Conservation (phyloP, 2,888 invertebrate species). For the Phytoseiulus persimilis region DNA sequence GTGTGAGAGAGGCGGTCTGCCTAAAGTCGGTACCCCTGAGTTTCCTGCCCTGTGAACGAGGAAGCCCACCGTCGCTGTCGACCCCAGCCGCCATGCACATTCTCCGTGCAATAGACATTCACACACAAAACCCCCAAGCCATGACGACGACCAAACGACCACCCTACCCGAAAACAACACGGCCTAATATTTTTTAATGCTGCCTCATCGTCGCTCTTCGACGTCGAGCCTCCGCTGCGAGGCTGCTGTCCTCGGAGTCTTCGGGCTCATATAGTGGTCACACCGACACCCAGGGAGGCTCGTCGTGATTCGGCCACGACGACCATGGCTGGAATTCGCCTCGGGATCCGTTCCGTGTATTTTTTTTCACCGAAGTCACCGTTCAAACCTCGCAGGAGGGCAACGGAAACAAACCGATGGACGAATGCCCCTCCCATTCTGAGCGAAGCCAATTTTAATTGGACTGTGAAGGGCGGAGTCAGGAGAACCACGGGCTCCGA, state of each 20-base stretch:
- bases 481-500: neutral
- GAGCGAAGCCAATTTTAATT: constrained; percentile 33
- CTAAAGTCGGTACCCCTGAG: neutral
- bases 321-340: no score
- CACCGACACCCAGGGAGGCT: no score
- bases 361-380: neutral
- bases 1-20: neutral
- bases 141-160: neutral
- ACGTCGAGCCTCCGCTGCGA: neutral
- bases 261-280: no score
- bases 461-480: constrained; percentile 37
- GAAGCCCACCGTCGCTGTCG: neutral
- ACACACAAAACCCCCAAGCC: neutral
- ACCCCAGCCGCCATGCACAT: neutral
- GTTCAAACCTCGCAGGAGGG: neutral
- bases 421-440: constrained; percentile 12
- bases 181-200: constrained; percentile 38
- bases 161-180: constrained; percentile 22
- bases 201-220: neutral
- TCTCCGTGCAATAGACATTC: neutral
- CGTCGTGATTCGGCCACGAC: no score
- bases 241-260: no score
- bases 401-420: neutral
- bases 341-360: no score
- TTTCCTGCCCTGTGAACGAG: neutral